Evolutionary conservation across 2,113 vertebrate genomes (phyloP), one percentile per base, ranked within the genome.

Genomic region (Excalfactoria chinensis): DNA sequence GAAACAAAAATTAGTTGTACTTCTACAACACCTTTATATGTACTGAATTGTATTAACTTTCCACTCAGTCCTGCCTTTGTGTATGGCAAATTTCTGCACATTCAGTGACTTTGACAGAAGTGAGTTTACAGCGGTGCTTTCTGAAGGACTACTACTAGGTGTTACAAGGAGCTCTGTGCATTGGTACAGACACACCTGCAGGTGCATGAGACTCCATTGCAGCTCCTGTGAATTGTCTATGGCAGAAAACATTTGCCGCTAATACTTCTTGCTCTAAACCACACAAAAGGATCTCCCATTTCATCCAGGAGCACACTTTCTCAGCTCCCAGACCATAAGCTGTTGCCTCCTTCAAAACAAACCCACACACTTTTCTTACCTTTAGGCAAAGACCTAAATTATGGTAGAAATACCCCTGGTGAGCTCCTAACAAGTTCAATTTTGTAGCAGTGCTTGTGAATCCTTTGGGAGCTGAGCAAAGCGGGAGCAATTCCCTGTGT

Each of bases 121-220:
- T 41, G 49, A 56, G 23, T 73, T 62, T 44, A 3, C 4, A 25
- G 23, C 0, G 14, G 22, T 1, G 2, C 14, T 70, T 73, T 44
- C 43, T 43, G 48, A 25, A 49, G 55, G n/a, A 43, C 40, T 55
- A n/a, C n/a, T 2, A 17, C 56, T 5, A 56, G 69, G 46, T 7
- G 13, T 18, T 51, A 6, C 1, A 6, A 34, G 44, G 49, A 89
- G 35, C 13, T 73, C 18, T 63, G 3, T 3, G 28, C 71, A 5
- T 0, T 1, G 43, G 28, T 17, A n/a, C 58, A 30, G 53, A 26
- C 1, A 2, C 0, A 1, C n/a, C 11, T 21, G 2, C 0, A 1
- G 48, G 23, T 59, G 12, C 4, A 22, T 8, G 51, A 15, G 28
- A 7, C 14, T 11, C 14, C 22, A 1, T 11, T 11, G 6, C 5